These are phyloP conservation scores for Hippolais icterina DNA, from an alignment of 2,113 vertebrate species.

Conservation along the genomic window DNA sequence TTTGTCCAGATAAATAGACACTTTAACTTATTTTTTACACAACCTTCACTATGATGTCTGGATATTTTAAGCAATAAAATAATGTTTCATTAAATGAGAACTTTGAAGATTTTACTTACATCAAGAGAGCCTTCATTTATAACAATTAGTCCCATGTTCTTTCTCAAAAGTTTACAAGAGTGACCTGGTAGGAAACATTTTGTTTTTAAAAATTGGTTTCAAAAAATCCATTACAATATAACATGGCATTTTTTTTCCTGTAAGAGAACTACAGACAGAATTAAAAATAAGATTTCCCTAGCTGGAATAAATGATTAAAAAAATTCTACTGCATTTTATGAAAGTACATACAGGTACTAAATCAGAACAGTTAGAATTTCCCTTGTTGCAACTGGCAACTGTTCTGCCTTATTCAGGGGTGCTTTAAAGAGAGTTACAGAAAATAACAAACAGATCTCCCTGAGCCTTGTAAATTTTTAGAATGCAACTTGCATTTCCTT, in stretches of 20 bases:
- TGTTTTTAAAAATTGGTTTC: neutral
- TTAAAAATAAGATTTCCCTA: neutral
- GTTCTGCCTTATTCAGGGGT: neutral
- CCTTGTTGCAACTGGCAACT: neutral
- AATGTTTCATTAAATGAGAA: neutral
- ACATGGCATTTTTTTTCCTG: neutral
- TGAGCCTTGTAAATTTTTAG: neutral
- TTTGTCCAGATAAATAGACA: neutral
- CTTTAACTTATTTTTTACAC: neutral
- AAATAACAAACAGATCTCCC: neutral
- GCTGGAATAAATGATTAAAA: neutral
- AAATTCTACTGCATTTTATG: neutral
- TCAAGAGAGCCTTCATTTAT: conserved; percentile 96
- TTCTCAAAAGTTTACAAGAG: conserved; percentile 93
- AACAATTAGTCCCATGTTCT: conserved; percentile 97
- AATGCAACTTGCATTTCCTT: neutral
- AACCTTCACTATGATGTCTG: neutral
- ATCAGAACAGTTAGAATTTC: neutral
- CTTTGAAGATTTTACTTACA: conserved; percentile 80
- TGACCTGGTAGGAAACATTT: conserved; percentile 80
- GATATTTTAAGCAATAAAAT: neutral
- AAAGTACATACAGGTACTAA: neutral
- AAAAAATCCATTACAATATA: neutral
- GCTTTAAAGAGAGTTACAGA: neutral
- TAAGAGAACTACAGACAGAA: neutral